Conservation (phyloP, 2,113 vertebrate genomes). For the Gnathonemus longibarbis region DNA sequence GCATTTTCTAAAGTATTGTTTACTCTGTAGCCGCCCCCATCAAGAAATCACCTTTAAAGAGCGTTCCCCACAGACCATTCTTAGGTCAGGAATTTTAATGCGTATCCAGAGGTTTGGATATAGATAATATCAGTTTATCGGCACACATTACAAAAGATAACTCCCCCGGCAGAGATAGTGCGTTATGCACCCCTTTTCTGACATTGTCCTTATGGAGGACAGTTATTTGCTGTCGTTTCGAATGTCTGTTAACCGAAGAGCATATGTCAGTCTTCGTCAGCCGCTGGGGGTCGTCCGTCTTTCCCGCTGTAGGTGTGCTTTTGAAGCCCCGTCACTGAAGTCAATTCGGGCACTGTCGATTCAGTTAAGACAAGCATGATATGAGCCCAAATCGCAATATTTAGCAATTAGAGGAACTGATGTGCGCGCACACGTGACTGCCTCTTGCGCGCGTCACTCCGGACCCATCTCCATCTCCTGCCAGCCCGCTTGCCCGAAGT, state of each 20-base stretch:
- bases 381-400: background rate
- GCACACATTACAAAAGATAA: background rate
- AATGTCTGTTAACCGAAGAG: background rate
- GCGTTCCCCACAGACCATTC: background rate
- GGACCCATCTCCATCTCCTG: constrained; percentile 39
- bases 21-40: background rate
- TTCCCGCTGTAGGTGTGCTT: background rate
- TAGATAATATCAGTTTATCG: background rate
- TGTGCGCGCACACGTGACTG: constrained; percentile 45
- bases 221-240: background rate
- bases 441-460: constrained; percentile 48
- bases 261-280: background rate
- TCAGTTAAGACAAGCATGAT: background rate
- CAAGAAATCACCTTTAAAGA: background rate
- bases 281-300: background rate
- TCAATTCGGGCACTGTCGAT: background rate
- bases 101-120: background rate
- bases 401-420: background rate
- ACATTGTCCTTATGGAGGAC: background rate
- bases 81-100: background rate
- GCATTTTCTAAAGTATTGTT: background rate
- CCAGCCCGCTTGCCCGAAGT: constrained; percentile 31
- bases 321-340: background rate
- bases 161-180: background rate
- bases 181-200: background rate